Percentiles rank a stretch among this genome's conserved stretches.
Conservation (phyloP, 2,888 invertebrate species). For the Andrena minutula region DNA sequence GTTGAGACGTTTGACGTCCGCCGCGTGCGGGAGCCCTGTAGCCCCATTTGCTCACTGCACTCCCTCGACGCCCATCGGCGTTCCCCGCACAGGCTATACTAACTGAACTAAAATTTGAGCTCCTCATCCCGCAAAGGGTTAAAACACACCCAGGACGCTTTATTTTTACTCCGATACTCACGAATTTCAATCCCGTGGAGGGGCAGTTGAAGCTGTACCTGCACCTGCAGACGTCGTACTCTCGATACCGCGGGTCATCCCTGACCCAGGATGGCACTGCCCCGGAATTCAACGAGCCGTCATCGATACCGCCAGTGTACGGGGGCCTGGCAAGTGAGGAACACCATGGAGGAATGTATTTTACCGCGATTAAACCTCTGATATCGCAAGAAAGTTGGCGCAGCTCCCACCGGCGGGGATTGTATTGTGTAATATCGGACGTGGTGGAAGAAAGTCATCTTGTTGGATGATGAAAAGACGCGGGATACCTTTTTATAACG, state of each 20-base stretch:
- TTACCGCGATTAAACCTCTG: too few relatives aligned
- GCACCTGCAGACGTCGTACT: slow-evolving; percentile 85
- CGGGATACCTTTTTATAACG: slow-evolving; percentile 83
- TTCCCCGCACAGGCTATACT: too few relatives aligned
- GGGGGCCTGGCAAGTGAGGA: slow-evolving; percentile 59
- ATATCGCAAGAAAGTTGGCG: too few relatives aligned
- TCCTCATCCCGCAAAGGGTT: too few relatives aligned
- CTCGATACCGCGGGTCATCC: slow-evolving; percentile 76
- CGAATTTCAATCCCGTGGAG: slow-evolving; percentile 86
- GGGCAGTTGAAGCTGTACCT: slow-evolving; percentile 87
- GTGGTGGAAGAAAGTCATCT: too few relatives aligned
- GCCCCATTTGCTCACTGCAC: too few relatives aligned
- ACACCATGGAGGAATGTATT: not conserved
- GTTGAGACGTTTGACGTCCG: too few relatives aligned
- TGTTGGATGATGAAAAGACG: slow-evolving; percentile 24
- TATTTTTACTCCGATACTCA: slow-evolving; percentile 76
- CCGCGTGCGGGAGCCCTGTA: too few relatives aligned
- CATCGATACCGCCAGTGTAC: slow-evolving; percentile 44
- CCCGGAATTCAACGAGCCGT: slow-evolving; percentile 30
- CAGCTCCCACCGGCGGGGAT: too few relatives aligned
- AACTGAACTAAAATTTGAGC: too few relatives aligned
- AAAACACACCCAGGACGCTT: not conserved
- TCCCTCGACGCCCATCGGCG: too few relatives aligned
- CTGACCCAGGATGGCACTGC: slow-evolving; percentile 83
- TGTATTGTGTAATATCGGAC: not conserved